phyloP scores from a whole-genome alignment of 2,888 invertebrate genomes.

The Platycheirus rosarum region DNA sequence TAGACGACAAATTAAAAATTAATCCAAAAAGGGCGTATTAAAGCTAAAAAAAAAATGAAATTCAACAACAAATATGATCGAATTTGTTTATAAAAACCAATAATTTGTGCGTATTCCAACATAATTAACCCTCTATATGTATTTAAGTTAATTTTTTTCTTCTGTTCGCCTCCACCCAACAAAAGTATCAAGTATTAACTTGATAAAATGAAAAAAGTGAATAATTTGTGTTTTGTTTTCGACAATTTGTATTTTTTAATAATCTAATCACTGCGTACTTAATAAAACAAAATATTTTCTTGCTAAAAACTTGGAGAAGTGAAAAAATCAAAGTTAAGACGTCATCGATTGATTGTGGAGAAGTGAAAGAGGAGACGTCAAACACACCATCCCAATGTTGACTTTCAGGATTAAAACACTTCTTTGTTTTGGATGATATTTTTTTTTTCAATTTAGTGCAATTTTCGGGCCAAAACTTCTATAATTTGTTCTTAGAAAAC shows the following conservation, averaged over 20 bases:
- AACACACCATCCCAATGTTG: constrained; percentile 11
- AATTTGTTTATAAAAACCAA: constrained; percentile 12
- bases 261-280: constrained; percentile 37
- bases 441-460: constrained; percentile 10
- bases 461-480: constrained; percentile 17
- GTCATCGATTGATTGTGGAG: constrained; percentile 58
- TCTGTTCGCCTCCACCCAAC: constrained; percentile 13
- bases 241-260: constrained; percentile 13
- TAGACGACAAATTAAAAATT: constrained; percentile 4
- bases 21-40: not conserved
- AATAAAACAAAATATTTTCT: constrained; percentile 27
- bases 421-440: constrained; percentile 57
- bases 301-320: constrained; percentile 27
- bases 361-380: constrained; percentile 49
- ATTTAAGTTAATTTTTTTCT: constrained; percentile 19
- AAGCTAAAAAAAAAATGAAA: constrained; percentile 14
- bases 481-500: not conserved
- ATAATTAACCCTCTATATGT: not conserved
- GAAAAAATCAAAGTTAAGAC: constrained; percentile 51
- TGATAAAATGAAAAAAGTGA: constrained; percentile 6
- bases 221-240: constrained; percentile 28
- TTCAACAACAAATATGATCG: constrained; percentile 1
- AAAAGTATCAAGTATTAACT: not conserved
- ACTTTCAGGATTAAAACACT: constrained; percentile 13
- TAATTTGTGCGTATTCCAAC: constrained; percentile 10